Evolutionary conservation across 2,888 invertebrate genomes (phyloP), one percentile per base, ranked within the genome.

Genomic region (Eupeodes luniger): DNA sequence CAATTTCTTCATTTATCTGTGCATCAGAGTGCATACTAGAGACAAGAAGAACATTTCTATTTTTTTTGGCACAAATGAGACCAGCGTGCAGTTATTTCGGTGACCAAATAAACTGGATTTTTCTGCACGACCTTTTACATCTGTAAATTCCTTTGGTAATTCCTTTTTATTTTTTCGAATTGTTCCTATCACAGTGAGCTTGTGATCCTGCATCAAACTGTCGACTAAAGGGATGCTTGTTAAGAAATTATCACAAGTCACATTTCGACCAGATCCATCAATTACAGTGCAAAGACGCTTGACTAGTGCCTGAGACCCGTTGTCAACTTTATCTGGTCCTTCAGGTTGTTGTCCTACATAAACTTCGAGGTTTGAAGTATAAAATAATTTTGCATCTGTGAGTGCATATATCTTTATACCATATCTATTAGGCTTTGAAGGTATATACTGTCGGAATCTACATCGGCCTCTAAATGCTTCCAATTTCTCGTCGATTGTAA

Each of bases 401-500:
- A 91, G 55, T 9, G 91, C 91, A 72, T 84, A 90, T 16, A 91
- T 85, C 89, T 92, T n/a, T 11, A 16, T 62, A n/a, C n/a, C n/a
- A n/a, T n/a, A n/a, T n/a, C n/a, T n/a, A n/a, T n/a, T n/a, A n/a
- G 80, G 85, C 51, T 89, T 89, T 40, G 90, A 90, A 11, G 91
- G 91, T 16, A 92, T 92, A 78, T 91, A 92, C 82, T 91, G 90
- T 40, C 90, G 72, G 89, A 91, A 91, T 19, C 69, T 57, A 72
- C 92, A 92, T 36, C 90, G 81, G 40, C 91, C 91, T 83, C 91
- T 70, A 85, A 91, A 91, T 49, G 84, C 90, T 79, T 85, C 89
- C 44, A 91, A 81, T 90, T 90, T 91, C 88, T 91, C 91, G 82
- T 92, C 91, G 40, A 91, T 83, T 69, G 90, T 91, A 10, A 92